Percentiles rank a stretch among this genome's conserved stretches.
Conservation (phyloP, 2,113 vertebrate species). For the Rhea pennata region DNA sequence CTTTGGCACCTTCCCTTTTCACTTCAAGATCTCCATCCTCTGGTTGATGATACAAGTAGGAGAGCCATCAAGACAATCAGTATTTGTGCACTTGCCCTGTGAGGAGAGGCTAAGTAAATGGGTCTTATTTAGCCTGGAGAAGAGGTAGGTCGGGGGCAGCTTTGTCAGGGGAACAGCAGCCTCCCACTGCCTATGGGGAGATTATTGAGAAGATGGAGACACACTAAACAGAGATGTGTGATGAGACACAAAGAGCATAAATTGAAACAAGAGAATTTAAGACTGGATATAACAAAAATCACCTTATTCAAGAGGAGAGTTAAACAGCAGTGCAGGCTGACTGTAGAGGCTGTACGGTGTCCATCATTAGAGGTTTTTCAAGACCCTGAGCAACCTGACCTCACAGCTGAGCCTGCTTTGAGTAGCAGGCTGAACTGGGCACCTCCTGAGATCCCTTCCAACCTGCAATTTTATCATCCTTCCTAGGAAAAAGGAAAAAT, state of each 20-base stretch:
- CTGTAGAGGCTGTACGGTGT: neutral
- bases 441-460: neutral
- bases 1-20: neutral
- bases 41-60: neutral
- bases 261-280: neutral
- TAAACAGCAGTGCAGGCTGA: neutral
- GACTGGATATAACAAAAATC: neutral
- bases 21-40: neutral
- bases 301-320: neutral
- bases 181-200: neutral
- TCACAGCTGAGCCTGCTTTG: neutral
- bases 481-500: neutral
- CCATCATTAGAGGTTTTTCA: neutral
- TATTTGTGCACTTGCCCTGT: neutral
- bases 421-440: neutral
- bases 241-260: neutral
- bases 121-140: neutral
- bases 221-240: fast-evolving
- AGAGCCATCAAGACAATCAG: neutral
- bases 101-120: neutral
- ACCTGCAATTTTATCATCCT: neutral
- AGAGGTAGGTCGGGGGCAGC: neutral
- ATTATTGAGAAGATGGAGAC: neutral
- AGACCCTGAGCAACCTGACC: neutral
- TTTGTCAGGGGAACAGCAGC: neutral